phyloP scores from a whole-genome alignment of 2,113 vertebrate species.

The Anarrhichthys ocellatus region DNA sequence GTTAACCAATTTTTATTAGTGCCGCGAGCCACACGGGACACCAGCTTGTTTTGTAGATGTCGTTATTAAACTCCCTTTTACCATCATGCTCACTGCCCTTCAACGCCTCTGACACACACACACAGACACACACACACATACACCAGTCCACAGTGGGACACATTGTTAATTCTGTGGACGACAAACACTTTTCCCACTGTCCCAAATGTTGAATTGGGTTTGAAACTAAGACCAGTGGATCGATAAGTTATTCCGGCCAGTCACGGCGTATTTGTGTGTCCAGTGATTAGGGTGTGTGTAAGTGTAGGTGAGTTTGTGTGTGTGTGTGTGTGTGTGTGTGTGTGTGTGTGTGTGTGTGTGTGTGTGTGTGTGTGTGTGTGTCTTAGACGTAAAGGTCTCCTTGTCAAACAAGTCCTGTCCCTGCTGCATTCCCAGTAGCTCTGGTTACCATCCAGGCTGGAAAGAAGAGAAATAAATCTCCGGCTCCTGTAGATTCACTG shows the following conservation, averaged over 20 bases:
- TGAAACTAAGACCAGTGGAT: slow-evolving; percentile 45
- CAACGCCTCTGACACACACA: slow-evolving; percentile 5
- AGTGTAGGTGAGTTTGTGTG: slow-evolving; percentile 12
- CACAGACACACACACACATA: slow-evolving; percentile 33
- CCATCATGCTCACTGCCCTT: slow-evolving; percentile 26
- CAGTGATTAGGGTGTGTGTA: neutral
- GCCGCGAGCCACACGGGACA: slow-evolving; percentile 46
- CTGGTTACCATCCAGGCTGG: neutral
- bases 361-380: slow-evolving; percentile 23
- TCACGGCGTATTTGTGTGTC: neutral
- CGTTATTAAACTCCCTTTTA: slow-evolving; percentile 60
- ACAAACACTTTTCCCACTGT: slow-evolving; percentile 42
- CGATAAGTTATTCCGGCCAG: slow-evolving; percentile 56
- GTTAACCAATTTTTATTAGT: slow-evolving; percentile 63
- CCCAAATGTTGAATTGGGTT: slow-evolving; percentile 68
- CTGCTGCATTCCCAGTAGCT: neutral
- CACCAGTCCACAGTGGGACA: slow-evolving; percentile 5
- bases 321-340: slow-evolving; percentile 14
- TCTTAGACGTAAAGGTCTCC: slow-evolving; percentile 30
- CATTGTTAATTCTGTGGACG: slow-evolving; percentile 37
- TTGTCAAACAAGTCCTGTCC: slow-evolving; percentile 37
- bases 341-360: slow-evolving; percentile 14
- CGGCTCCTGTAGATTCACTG: neutral
- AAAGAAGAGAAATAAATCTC: neutral
- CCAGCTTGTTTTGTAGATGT: slow-evolving; percentile 46